Conservation (phyloP, 1,140 invertebrate genomes). For the Varroa destructor region DNA sequence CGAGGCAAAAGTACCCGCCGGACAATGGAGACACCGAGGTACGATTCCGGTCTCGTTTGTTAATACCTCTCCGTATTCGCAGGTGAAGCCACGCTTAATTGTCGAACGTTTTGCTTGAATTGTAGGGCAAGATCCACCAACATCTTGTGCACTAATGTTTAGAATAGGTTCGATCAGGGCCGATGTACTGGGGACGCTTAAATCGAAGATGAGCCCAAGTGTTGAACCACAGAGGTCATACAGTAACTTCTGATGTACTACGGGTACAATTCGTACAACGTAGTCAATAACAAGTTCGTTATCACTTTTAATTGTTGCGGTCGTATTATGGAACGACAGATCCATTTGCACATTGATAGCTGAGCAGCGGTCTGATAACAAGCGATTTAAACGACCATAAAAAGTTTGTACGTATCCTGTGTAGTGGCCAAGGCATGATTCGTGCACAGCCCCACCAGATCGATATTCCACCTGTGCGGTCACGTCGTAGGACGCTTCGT, state of each 20-base stretch:
- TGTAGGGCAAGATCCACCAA: conserved; percentile 79
- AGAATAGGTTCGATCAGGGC: conserved; percentile 74
- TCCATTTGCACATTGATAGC: conserved; percentile 88
- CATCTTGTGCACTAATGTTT: conserved; percentile 58
- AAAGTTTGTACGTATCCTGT: conserved; percentile 65
- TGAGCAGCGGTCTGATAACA: conserved; percentile 77
- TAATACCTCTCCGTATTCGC: conserved; percentile 77
- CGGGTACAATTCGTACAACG: conserved; percentile 68
- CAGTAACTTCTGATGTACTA: conserved; percentile 67
- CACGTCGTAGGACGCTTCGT: conserved; percentile 83
- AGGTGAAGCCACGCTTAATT: conserved; percentile 74
- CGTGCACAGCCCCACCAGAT: conserved; percentile 69
- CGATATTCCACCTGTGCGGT: conserved; percentile 73
- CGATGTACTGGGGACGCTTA: conserved; percentile 79
- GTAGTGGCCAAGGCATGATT: conserved; percentile 68
- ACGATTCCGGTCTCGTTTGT: conserved; percentile 43
- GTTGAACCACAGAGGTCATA: conserved; percentile 90
- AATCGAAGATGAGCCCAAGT: conserved; percentile 77
- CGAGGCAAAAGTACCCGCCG: conserved; percentile 79
- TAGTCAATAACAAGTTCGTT: conserved; percentile 53
- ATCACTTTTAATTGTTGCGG: conserved; percentile 45
- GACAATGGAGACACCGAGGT: conserved; percentile 83
- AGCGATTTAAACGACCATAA: conserved; percentile 60
- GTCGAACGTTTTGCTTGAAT: conserved; percentile 68
- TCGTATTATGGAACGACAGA: conserved; percentile 68